Evolutionary conservation across 2,113 vertebrate species (phyloP).

Genomic region (Glaucidium brasilianum): DNA sequence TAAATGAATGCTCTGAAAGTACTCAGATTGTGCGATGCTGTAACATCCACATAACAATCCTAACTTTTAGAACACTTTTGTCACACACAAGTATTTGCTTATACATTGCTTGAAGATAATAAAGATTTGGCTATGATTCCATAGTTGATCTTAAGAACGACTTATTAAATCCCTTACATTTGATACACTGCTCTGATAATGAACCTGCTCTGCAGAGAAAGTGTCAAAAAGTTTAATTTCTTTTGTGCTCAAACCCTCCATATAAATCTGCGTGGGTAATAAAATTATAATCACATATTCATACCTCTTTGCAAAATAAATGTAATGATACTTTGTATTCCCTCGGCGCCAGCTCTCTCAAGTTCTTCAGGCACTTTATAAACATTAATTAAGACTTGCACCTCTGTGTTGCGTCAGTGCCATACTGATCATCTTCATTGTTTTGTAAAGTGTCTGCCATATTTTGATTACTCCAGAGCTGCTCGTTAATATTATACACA

Average conservation of each 20-base stretch:
- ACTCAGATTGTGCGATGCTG: neutral
- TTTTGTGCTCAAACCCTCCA: slow-evolving; percentile 8
- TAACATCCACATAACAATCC: neutral
- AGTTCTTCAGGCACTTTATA: slow-evolving; percentile 10
- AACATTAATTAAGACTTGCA: slow-evolving; percentile 1
- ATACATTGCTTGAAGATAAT: neutral
- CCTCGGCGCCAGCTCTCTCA: neutral
- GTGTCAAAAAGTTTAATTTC: slow-evolving; percentile 22
- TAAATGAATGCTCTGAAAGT: slow-evolving; percentile 11
- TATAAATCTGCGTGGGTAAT: slow-evolving; percentile 26
- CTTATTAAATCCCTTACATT: slow-evolving; percentile 7
- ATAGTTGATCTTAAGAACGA: neutral
- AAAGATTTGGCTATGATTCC: slow-evolving; percentile 3
- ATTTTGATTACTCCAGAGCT: neutral
- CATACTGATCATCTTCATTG: neutral
- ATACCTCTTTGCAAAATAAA: slow-evolving; percentile 33
- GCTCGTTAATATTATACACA: neutral
- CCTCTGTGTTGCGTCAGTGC: neutral
- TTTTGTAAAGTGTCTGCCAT: neutral
- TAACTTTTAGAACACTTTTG: neutral
- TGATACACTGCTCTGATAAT: neutral
- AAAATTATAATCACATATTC: slow-evolving; percentile 32
- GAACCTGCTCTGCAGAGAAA: neutral
- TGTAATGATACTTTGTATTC: slow-evolving; percentile 26
- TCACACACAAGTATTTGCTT: neutral